Conservation (phyloP, 2,113 vertebrate genomes). For the Chionis minor region DNA sequence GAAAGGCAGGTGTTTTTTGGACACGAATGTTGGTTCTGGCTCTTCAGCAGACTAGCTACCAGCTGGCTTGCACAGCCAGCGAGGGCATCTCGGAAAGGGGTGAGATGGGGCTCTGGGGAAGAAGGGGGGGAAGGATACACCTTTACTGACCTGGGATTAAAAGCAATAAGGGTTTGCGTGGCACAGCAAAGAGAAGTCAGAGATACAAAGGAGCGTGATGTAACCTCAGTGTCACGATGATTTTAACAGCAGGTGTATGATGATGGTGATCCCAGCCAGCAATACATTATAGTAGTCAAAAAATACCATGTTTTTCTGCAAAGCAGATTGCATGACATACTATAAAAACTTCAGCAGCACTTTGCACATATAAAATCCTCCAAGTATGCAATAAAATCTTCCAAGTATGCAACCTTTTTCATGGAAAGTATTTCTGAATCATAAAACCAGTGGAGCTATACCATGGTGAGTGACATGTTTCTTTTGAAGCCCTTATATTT, state of each 20-base stretch:
- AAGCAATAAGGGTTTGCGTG: neutral
- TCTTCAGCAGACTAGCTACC: neutral
- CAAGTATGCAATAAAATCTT: neutral
- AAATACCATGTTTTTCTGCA: neutral
- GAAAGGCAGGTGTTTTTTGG: neutral
- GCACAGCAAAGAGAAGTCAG: neutral
- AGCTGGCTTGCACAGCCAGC: neutral
- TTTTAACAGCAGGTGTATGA: neutral
- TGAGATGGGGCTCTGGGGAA: neutral
- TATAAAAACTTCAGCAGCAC: constrained; percentile 10
- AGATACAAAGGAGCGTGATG: neutral
- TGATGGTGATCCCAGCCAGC: neutral
- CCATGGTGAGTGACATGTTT: neutral
- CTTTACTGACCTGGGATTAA: neutral
- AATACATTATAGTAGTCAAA: neutral
- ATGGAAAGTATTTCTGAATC: constrained; percentile 19
- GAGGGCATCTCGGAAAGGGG: neutral
- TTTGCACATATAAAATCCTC: neutral
- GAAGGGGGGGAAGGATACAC: neutral
- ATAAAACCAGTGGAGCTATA: neutral
- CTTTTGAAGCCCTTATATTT: neutral
- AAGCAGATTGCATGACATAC: neutral
- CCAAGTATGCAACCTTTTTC: neutral
- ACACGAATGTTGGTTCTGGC: rapidly evolving
- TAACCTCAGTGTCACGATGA: neutral